Evolutionary conservation across 53 echinoderm and acorn worm genomes (phyloP).

Genomic region (Pentamera pediparva): DNA sequence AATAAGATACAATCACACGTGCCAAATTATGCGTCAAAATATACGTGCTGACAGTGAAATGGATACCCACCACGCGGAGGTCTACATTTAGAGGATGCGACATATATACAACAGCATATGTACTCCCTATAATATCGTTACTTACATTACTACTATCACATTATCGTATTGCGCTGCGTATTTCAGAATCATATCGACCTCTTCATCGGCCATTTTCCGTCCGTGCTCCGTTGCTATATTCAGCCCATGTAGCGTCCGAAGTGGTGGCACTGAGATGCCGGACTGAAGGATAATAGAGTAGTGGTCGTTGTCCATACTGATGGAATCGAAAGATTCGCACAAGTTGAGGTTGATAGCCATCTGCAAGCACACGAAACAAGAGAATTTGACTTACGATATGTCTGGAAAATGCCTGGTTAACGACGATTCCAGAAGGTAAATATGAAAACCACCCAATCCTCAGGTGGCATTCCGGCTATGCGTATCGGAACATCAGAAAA

Average conservation of each 20-base stretch:
- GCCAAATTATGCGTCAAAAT: too few species aligned
- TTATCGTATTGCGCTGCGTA: constrained; percentile 14
- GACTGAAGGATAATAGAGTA: constrained; percentile 21
- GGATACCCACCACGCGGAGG: not conserved
- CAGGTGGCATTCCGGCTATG: not conserved
- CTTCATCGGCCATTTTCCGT: constrained; percentile 14
- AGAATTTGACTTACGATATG: not conserved
- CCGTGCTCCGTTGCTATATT: constrained; percentile 20
- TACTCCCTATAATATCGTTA: not conserved
- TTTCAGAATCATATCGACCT: constrained; percentile 2
- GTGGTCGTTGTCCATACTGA: not conserved
- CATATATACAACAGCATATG: not conserved
- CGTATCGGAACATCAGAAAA: not conserved
- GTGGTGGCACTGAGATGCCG: constrained; percentile 8
- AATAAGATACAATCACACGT: too few species aligned
- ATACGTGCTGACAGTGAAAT: not conserved
- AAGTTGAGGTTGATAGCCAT: constrained; percentile 9
- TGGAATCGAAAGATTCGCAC: constrained; percentile 18
- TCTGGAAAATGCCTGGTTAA: constrained; percentile 8
- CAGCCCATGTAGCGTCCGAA: not conserved
- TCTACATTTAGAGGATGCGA: not conserved
- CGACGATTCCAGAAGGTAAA: not conserved
- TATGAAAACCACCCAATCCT: not conserved
- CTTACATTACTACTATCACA: not conserved
- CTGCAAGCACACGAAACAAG: constrained; percentile 9